phyloP scores from a whole-genome alignment of 2,797 vertebrate genomes.

The Pseudomugil tenellus region DNA sequence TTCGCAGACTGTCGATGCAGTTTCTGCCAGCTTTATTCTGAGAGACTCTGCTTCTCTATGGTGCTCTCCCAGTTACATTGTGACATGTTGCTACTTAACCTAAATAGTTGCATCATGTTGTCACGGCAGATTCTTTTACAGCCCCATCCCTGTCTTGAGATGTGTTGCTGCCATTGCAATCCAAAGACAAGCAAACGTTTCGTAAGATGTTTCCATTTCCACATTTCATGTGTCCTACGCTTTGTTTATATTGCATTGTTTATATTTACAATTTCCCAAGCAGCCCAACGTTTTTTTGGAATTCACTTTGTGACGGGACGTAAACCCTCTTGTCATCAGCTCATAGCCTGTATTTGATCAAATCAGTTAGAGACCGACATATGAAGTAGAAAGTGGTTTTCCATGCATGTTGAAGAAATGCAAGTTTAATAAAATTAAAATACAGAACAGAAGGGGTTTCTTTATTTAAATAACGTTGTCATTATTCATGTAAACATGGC shows the following conservation, averaged over 20 bases:
- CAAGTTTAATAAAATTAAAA: slow-evolving; percentile 39
- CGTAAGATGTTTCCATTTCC: too few relatives aligned
- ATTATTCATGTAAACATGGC: slow-evolving; percentile 44
- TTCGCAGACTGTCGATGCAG: not conserved
- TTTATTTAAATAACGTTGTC: slow-evolving; percentile 44
- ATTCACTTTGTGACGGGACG: not conserved
- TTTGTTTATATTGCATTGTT: not conserved
- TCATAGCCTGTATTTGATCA: not conserved
- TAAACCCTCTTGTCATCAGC: not conserved
- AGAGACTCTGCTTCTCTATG: not conserved
- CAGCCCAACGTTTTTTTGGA: not conserved
- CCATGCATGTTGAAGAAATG: slow-evolving; percentile 28
- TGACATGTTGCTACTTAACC: not conserved
- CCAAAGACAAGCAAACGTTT: not conserved
- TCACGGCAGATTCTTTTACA: not conserved
- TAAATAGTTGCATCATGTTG: not conserved
- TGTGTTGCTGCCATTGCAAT: not conserved
- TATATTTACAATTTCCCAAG: not conserved
- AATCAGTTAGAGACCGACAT: not conserved
- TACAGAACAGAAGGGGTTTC: slow-evolving; percentile 1
- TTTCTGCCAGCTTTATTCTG: not conserved
- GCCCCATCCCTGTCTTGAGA: not conserved
- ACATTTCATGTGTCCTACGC: not conserved
- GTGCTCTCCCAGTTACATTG: not conserved
- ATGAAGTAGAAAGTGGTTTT: slow-evolving; percentile 10